Base-by-base conservation (phyloP, 2,888 invertebrate genomes). In the Ophraella communa region DNA sequence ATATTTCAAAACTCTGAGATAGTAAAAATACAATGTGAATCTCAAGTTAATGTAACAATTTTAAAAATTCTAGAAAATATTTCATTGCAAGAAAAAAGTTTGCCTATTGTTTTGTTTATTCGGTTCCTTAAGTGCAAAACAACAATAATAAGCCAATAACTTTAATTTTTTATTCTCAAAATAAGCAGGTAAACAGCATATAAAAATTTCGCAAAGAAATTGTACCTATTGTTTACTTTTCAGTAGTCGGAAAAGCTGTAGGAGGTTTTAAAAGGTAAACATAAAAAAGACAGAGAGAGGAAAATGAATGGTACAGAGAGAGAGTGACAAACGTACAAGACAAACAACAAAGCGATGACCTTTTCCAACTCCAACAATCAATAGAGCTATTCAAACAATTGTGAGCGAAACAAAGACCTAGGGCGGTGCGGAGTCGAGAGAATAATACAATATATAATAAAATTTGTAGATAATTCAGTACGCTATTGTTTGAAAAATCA, bases 351-450 rank as follows among this genome's bases (percentile, higher is more conserved):
- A 62, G 58, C 65, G 58, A 65, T 65, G 65, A 65, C 65, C 65
- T 65, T 65, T 64, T 54, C 62, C 58, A 64, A 58, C 58, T 54
- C 62, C 58, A 64, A 58, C 58, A 62, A 65, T 62, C 62, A 61
- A 62, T 62, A 62, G 54, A 58, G 47, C 60, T 60, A 60, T 64
- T 64, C 64, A 64, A 52, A 60, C 64, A 60, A 56, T 58, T 56
- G 51, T 33, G 61, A 54, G 51, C 60, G 56, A 55, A 64, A 60
- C 64, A 58, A 64, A 61, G 56, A 56, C 62, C 49, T 35, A 60
- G 23, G 55, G 49, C 56, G 56, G 53, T 51, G 30, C 55, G 27
- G 44, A 24, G 42, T 18, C 27, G 8, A n/a, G 35, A n/a, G 52
- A 42, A 57, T 33, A 63, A 45, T 45, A 62, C 39, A 57, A 45